Base-by-base conservation (phyloP, 2,797 vertebrate species). In the Gambusia yucatana region DNA sequence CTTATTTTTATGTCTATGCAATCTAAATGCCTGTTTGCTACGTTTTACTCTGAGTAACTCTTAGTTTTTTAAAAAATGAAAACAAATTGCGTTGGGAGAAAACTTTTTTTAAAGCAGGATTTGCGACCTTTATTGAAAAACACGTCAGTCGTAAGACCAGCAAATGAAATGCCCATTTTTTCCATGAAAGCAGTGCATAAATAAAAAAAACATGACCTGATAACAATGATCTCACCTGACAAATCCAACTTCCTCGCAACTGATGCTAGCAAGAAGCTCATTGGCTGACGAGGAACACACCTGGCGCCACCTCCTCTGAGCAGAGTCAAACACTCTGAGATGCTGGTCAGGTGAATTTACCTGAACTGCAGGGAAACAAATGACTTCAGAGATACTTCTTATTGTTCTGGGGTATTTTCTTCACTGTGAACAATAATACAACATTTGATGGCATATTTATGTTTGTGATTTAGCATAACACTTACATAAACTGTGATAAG, bases 161-260 rank as follows among this genome's bases (percentile, higher is more conserved):
- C 47, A 50, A 33, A 61, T 30, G 25, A 17, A 61, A 28, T 30
- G 22, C 16, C 28, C 10, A 11, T 47, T 5, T 25, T 3, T n/a
- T 22, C 4, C n/a, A 74, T 74, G 4, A 20, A 52, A 52, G 7
- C 10, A 50, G 7, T 28, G 6, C 3, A 76, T 6, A 25, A 13
- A 22, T 47, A 5, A n/a, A 76, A 76, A 46, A 76, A 67, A 67
- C 25, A 67, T 6, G 1, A 30, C 22, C n/a, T 3, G 25, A 65
- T 3, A 67, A 20, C 36, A 61, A 39, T 61, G 1, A 30, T 50
- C 79, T 81, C 92, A 97, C 97, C 97, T 97, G 88, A 98, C 85
- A 48, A 98, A 98, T 73, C 97, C 97, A 94, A 98, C 97, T 93
- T 98, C 97, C 86, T 97, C 97, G 67, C 97, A 98, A 93, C 97